These are phyloP conservation scores for Molanna angustata DNA, from an alignment of 2,888 invertebrate genomes.

Conservation along the genomic window DNA sequence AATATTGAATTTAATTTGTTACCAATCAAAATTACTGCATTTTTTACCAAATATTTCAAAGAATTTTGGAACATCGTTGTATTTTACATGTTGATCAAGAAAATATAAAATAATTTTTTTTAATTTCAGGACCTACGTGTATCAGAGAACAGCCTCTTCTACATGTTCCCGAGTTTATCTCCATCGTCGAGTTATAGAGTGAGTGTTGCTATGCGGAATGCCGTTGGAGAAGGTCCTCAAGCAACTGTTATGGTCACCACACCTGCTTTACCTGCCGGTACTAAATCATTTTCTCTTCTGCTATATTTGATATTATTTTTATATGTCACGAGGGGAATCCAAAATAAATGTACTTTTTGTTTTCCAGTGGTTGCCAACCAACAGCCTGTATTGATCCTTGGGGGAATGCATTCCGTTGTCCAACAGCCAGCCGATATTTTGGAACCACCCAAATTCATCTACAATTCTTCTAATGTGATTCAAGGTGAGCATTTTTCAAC, in stretches of 20 bases:
- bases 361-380: constrained; percentile 62
- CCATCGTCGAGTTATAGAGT: constrained; percentile 73
- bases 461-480: constrained; percentile 45
- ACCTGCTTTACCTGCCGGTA: constrained; percentile 64
- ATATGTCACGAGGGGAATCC: no score
- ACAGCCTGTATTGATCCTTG: constrained; percentile 67
- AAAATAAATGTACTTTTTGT: constrained; percentile 16
- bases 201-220: constrained; percentile 77
- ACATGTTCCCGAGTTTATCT: constrained; percentile 73
- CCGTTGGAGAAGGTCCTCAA: constrained; percentile 74
- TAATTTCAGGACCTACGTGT: constrained; percentile 68
- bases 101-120: constrained; percentile 30
- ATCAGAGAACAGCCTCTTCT: constrained; percentile 65
- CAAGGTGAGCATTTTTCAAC: constrained; percentile 16
- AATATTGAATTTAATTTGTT: no score
- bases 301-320: no score
- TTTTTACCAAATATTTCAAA: no score
- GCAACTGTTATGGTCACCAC: constrained; percentile 65
- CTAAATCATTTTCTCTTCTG: neutral
- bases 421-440: constrained; percentile 66
- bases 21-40: no score
- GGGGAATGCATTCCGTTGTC: constrained; percentile 64
- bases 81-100: no score
- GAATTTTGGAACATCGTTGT: no score
- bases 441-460: constrained; percentile 64